These are phyloP conservation scores for Chunga burmeisteri DNA, from an alignment of 2,113 vertebrate genomes.

Conservation along the genomic window DNA sequence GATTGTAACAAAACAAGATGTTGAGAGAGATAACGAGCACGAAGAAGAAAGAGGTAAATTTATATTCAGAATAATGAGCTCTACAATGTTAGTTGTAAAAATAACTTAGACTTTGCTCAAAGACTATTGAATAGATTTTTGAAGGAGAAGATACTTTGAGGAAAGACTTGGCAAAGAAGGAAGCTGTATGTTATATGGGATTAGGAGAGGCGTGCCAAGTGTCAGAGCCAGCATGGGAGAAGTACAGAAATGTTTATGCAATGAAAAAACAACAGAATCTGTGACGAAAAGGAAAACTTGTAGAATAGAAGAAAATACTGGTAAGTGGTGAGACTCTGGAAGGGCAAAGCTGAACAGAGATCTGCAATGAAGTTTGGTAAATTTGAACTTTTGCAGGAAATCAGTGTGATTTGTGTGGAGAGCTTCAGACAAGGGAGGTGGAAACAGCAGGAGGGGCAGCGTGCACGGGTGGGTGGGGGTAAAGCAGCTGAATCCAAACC, in stretches of 20 bases:
- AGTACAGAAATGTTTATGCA: not conserved
- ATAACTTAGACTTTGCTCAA: not conserved
- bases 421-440: not conserved
- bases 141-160: not conserved
- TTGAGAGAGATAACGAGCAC: not conserved
- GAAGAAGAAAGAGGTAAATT: not conserved
- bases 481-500: not conserved
- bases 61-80: conserved; percentile 11
- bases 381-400: not conserved
- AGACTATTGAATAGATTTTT: not conserved
- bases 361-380: not conserved
- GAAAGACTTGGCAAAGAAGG: not conserved
- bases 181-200: not conserved
- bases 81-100: not conserved
- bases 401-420: not conserved
- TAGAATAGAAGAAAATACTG: not conserved
- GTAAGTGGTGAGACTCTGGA: not conserved
- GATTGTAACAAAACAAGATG: not conserved
- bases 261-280: not conserved
- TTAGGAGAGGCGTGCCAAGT: not conserved
- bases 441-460: not conserved
- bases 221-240: not conserved
- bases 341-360: not conserved
- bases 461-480: not conserved
- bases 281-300: not conserved